These are phyloP conservation scores for Drosophila dunni DNA, from an alignment of 1,140 invertebrate genomes.

Conservation along the genomic window DNA sequence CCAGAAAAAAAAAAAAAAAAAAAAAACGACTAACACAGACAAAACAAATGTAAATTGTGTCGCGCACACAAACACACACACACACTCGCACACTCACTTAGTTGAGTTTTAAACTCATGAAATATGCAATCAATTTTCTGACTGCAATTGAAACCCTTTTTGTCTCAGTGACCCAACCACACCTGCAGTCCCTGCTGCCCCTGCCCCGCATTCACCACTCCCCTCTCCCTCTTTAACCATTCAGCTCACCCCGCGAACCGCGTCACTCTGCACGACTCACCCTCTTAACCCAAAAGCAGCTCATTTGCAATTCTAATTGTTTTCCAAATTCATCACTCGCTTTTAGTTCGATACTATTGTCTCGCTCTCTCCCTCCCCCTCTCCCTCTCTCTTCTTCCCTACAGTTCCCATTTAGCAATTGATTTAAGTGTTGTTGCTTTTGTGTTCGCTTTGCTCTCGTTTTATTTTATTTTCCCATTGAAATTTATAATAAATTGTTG, in stretches of 20 bases:
- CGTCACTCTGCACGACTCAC: not conserved
- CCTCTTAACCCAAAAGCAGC: not conserved
- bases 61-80: slow-evolving; percentile 4
- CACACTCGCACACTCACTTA: not conserved
- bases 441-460: slow-evolving; percentile 36
- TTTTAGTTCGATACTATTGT: slow-evolving; percentile 15
- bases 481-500: slow-evolving; percentile 78
- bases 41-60: slow-evolving; percentile 45
- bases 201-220: not conserved
- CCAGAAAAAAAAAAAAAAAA: too few species aligned
- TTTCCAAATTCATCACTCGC: slow-evolving; percentile 73
- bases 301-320: slow-evolving; percentile 83
- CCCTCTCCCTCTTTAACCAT: too few species aligned
- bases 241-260: not conserved
- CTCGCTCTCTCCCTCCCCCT: not conserved
- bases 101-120: slow-evolving; percentile 58
- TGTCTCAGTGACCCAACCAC: slow-evolving; percentile 39
- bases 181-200: slow-evolving; percentile 42
- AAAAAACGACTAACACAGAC: not conserved
- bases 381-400: not conserved
- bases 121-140: slow-evolving; percentile 78
- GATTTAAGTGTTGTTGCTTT: slow-evolving; percentile 61
- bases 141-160: slow-evolving; percentile 51
- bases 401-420: slow-evolving; percentile 42
- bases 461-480: slow-evolving; percentile 45